Percentiles rank a stretch among this genome's conserved stretches.
phyloP scores from a whole-genome alignment of 2,888 invertebrate species.

The Neoitamus cyanurus region DNA sequence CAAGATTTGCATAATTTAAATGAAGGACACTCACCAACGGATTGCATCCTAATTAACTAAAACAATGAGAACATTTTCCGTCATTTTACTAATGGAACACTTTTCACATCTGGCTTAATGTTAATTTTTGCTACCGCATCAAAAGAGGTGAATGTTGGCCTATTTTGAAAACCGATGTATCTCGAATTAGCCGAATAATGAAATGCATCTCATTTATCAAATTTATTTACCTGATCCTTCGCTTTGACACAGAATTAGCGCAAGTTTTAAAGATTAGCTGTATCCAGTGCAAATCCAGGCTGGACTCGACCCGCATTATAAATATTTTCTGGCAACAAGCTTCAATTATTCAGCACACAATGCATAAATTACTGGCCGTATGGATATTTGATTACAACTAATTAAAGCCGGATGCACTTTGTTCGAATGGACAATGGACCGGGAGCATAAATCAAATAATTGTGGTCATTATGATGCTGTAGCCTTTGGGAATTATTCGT shows the following conservation, averaged over 20 bases:
- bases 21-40: neutral
- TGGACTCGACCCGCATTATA: neutral
- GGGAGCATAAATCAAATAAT: constrained; percentile 52
- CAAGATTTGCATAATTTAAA: neutral
- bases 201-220: constrained; percentile 12
- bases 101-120: neutral
- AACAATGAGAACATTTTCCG: neutral
- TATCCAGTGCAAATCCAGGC: neutral
- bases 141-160: neutral
- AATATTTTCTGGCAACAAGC: neutral
- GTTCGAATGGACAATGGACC: constrained; percentile 47
- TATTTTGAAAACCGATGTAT: neutral
- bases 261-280: constrained; percentile 17
- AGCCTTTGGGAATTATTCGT: constrained; percentile 24
- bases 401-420: constrained; percentile 49
- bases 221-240: constrained; percentile 33
- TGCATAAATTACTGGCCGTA: constrained; percentile 37
- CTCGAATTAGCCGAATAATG: constrained; percentile 17
- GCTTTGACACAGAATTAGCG: neutral
- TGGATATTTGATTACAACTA: constrained; percentile 52
- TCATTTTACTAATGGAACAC: neutral
- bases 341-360: constrained; percentile 24
- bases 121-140: neutral
- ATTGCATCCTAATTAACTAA: neutral
- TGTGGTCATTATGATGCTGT: constrained; percentile 49